Percentiles rank a stretch among this genome's conserved stretches.
Conservation (phyloP, 2,113 vertebrate species). For the Alaudala cheleensis region DNA sequence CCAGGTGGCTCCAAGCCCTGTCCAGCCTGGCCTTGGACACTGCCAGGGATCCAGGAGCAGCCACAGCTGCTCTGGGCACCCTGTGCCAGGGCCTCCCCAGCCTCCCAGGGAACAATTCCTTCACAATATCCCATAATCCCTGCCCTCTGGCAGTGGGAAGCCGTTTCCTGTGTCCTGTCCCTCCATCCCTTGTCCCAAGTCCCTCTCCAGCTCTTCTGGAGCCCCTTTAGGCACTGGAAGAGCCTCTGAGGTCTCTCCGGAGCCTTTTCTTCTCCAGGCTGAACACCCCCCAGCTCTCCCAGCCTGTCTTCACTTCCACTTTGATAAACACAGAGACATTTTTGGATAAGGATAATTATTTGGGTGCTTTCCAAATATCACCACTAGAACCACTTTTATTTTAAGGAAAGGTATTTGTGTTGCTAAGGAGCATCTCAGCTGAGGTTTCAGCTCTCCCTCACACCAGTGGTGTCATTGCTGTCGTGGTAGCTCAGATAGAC, state of each 20-base stretch:
- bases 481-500: not conserved
- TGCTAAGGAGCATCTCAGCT: not conserved
- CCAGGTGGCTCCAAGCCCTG: not conserved
- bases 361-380: not conserved
- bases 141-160: not conserved
- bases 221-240: not conserved
- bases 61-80: not conserved
- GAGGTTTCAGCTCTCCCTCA: not conserved
- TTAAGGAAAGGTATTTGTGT: not conserved
- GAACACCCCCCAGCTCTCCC: not conserved
- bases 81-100: not conserved
- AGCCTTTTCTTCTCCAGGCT: not conserved
- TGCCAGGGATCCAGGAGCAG: not conserved
- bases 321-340: not conserved
- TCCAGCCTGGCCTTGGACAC: not conserved
- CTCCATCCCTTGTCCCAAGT: not conserved
- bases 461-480: not conserved
- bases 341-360: not conserved
- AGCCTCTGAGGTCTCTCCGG: not conserved
- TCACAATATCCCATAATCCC: fast-evolving
- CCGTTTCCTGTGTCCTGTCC: not conserved
- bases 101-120: not conserved
- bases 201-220: not conserved
- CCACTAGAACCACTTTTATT: not conserved
- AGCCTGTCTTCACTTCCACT: not conserved